Evolutionary conservation across 2,797 vertebrate genomes (phyloP).

Genomic region (Ibycter americanus): DNA sequence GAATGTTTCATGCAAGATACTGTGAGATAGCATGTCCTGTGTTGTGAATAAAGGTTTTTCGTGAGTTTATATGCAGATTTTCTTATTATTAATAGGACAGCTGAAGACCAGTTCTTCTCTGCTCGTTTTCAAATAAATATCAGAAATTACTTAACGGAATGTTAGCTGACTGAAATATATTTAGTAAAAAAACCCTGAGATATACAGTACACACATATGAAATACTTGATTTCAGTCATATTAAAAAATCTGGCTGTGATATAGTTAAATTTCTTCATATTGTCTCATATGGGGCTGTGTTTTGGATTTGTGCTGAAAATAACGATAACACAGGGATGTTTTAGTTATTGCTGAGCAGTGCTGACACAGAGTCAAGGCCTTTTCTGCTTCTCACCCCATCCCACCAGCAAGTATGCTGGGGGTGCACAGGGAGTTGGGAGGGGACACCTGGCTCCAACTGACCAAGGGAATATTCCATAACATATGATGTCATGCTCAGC

Average conservation of each 20-base stretch:
- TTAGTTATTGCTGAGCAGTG: too few species aligned
- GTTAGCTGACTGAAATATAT: not conserved
- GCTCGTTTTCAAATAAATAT: not conserved
- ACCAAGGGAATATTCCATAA: too few species aligned
- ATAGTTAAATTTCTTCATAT: not conserved
- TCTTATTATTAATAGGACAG: not conserved
- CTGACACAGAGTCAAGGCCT: too few species aligned
- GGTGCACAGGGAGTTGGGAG: accelerated
- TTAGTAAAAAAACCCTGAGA: not conserved
- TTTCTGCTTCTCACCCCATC: too few species aligned
- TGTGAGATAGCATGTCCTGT: not conserved
- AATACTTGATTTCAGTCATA: not conserved
- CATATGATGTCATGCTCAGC: too few species aligned
- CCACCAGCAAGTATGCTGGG: not conserved
- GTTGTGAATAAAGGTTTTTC: not conserved
- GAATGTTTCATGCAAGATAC: not conserved
- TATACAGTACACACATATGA: not conserved
- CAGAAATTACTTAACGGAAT: not conserved
- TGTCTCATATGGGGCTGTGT: not conserved
- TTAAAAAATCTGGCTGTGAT: not conserved
- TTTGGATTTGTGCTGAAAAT: not conserved
- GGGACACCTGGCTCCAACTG: not conserved
- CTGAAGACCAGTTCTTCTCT: not conserved
- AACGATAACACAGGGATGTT: accelerated
- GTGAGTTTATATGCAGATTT: not conserved